Evolutionary conservation across 1,140 invertebrate genomes (phyloP), one percentile per base, ranked within the genome.

Genomic region (Drosophila asahinai): DNA sequence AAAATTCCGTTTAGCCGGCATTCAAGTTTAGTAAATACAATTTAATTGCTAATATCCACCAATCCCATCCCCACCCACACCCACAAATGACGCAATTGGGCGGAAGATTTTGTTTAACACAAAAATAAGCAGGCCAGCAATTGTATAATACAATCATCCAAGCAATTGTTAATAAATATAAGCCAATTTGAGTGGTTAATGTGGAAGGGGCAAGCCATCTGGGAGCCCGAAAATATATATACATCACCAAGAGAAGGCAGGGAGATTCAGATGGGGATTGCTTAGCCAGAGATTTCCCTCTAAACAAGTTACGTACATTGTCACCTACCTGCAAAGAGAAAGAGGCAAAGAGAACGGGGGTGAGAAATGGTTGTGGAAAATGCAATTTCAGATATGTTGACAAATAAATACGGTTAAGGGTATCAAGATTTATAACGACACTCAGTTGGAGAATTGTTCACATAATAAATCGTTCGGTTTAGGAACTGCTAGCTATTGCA

Each of bases 271-370:
- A 42, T 19, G 36, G 64, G n/a, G n/a, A 27, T 12, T 19, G 27
- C n/a, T 48, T 22, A 22, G 47, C 30, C 65, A 45, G 47, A 40
- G 22, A 61, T 66, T 59, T 62, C 19, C 45, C 15, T 52, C 48
- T 36, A 48, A 54, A 75, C 60, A 61, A 67, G 58, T 86, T 86
- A 89, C 84, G 84, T 90, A 89, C 84, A 89, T 89, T 89, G 86
- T 89, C 84, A 89, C 84, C 84, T 89, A 89, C 84, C 84, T 89
- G 84, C 22, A 89, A 89, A 52, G 72, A 89, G 62, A 89, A 55
- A 68, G 49, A 77, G 57, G 51, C 22, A 61, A 15, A 55, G 17
- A 55, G 17, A 55, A 49, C 22, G 38, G 51, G 27, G 5, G 30
- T 60, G 51, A 68, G 54, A 54, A 67, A 77, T 73, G 75, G 43